A percentile compares a stretch with the other conserved stretches of the same genome.
Conservation (phyloP, 2,888 invertebrate species). For the Urechis unicinctus region DNA sequence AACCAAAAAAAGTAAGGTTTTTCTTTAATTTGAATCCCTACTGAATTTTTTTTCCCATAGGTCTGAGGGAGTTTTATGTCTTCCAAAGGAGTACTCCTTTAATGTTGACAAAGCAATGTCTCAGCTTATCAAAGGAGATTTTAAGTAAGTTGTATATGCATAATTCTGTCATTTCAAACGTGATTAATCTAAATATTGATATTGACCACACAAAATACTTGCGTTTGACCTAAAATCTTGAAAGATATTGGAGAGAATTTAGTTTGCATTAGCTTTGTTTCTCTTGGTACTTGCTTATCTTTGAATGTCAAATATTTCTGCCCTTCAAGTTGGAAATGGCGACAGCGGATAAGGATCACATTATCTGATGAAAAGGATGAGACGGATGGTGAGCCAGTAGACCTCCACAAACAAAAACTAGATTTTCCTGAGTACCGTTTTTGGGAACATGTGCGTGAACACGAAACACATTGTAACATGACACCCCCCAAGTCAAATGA, state of each 20-base stretch:
- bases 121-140: constrained; percentile 60
- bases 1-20: too few relatives aligned
- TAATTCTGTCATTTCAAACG: too few relatives aligned
- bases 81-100: constrained; percentile 77
- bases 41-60: constrained; percentile 47
- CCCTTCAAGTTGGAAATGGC: constrained; percentile 68
- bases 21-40: too few relatives aligned
- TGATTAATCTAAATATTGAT: too few relatives aligned
- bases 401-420: constrained; percentile 65
- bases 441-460: constrained; percentile 45
- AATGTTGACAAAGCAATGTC: constrained; percentile 73
- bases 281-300: too few relatives aligned
- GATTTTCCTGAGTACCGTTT: constrained; percentile 55
- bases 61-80: constrained; percentile 87
- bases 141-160: constrained; percentile 60
- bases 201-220: too few relatives aligned
- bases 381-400: constrained; percentile 62
- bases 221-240: too few relatives aligned
- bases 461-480: constrained; percentile 21
- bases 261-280: too few relatives aligned
- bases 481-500: neutral
- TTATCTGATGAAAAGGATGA: constrained; percentile 62
- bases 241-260: too few relatives aligned
- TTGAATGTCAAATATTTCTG: neutral
- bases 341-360: constrained; percentile 83